Evolutionary conservation across 1,140 invertebrate genomes (phyloP), one percentile per base, ranked within the genome.

Genomic region (Hyles vespertilio): DNA sequence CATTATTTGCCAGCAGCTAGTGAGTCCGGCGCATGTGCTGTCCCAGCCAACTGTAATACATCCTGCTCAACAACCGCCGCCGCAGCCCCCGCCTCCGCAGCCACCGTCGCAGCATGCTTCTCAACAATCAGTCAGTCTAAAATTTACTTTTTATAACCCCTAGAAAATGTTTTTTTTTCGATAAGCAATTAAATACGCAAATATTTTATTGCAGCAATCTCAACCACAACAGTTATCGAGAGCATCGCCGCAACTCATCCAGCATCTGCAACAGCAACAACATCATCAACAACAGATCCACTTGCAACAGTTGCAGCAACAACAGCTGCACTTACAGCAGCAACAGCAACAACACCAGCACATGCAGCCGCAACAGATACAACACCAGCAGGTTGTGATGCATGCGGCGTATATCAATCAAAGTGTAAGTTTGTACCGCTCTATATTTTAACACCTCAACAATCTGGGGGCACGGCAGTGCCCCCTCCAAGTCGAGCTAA

Each of bases 1-100:
- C 3, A 59, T 33, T 57, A 4, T 56, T 56, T 59, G 55, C 44
- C 56, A 62, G 59, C 71, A 87, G 75, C 63, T 85, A 67, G 82
- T 88, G 63, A 84, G 65, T 61, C 77, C 83, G 5, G 81, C 76
- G 9, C 84, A 89, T 56, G 84, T 87, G 32, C 61, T 89, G 22
- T 79, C 85, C 11, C 84, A 85, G 58, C 85, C 84, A 7, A 82
- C 86, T 47, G 86, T 89, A 48, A 84, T 89, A 56, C 86, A 89
- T 50, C 84, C 86, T 8, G 78, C 80, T 12, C 86, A 89, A 48
- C 86, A 73, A 63, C 84, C 84, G 12, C 84, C 84, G 59, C 86
- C 86, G 22, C 85, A 87, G 57, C 82, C 85, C 0, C 84, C 87
- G 46, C 83, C 84, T 47, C 72, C 72, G 5, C 70, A 70, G 3